Percentiles rank a stretch among this genome's conserved stretches.
Evolutionary conservation across 37 sponge, comb jelly and placozoan species (phyloP).

Genomic region (Bolinopsis microptera): DNA sequence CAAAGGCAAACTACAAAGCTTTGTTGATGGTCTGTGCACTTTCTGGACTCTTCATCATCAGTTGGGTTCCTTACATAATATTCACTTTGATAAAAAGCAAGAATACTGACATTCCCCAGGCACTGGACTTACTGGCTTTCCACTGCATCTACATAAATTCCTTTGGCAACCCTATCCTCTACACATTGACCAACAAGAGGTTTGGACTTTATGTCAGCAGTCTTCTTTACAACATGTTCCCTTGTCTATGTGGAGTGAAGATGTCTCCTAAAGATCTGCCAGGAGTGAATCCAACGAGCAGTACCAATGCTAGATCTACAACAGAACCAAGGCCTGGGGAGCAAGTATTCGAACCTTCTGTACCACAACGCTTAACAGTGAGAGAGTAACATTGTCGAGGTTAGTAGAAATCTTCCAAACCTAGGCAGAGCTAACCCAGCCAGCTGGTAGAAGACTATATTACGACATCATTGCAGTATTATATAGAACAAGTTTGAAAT

Average conservation of each 20-base stretch:
- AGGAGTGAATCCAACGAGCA: neutral
- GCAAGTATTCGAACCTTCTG: no score
- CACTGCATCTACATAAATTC: neutral
- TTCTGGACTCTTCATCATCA: neutral
- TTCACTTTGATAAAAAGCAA: neutral
- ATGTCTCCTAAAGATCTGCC: neutral
- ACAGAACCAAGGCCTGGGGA: no score
- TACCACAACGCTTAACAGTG: no score
- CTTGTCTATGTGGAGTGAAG: no score
- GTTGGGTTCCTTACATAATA: neutral
- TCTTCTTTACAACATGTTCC: no score
- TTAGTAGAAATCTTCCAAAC: no score
- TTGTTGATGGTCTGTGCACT: neutral
- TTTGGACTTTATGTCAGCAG: neutral
- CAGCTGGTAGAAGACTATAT: no score
- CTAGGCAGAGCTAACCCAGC: no score
- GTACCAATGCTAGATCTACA: neutral
- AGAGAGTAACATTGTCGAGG: no score
- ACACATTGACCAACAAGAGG: neutral
- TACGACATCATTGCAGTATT: no score
- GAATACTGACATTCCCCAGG: neutral
- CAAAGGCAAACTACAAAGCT: constrained; percentile 11
- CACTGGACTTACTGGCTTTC: neutral
- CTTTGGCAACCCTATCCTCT: neutral
- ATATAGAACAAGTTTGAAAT: no score